Evolutionary conservation across 2,888 invertebrate species (phyloP).

Genomic region (Periphyllus acericola): DNA sequence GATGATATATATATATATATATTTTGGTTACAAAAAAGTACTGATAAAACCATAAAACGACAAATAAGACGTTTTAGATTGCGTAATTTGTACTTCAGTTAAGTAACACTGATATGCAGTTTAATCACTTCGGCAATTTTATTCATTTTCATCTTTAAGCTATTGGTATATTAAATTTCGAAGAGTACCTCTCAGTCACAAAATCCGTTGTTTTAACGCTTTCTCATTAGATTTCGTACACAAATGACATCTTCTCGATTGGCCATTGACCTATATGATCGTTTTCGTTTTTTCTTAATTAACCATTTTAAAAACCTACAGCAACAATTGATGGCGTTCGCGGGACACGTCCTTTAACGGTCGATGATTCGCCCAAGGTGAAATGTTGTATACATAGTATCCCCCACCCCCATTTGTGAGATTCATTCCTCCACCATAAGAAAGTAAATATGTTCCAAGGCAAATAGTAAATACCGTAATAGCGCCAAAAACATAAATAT

Average conservation of each 20-base stretch:
- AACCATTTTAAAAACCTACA: conserved; percentile 36
- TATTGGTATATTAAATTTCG: neutral
- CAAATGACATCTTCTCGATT: conserved; percentile 30
- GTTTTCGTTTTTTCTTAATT: conserved; percentile 46
- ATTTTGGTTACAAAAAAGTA: neutral
- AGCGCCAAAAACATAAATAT: neutral
- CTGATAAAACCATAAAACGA: neutral
- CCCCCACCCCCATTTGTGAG: neutral
- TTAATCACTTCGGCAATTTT: neutral
- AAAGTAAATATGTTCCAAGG: conserved; percentile 49
- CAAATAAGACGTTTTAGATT: neutral
- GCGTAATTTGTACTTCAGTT: neutral
- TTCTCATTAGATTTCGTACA: conserved; percentile 8
- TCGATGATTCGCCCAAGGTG: conserved; percentile 51
- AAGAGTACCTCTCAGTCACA: neutral
- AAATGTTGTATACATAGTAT: conserved; percentile 17
- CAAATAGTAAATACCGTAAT: neutral
- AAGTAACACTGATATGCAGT: neutral
- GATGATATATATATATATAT: neutral
- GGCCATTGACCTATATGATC: conserved; percentile 50
- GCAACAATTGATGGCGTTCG: conserved; percentile 18
- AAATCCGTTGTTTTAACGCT: conserved; percentile 27
- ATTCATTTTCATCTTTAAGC: neutral
- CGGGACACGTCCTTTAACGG: conserved; percentile 60
- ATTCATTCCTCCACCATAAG: conserved; percentile 16